phyloP scores from a whole-genome alignment of 2,797 vertebrate genomes.

The Cheirogaleus major region DNA sequence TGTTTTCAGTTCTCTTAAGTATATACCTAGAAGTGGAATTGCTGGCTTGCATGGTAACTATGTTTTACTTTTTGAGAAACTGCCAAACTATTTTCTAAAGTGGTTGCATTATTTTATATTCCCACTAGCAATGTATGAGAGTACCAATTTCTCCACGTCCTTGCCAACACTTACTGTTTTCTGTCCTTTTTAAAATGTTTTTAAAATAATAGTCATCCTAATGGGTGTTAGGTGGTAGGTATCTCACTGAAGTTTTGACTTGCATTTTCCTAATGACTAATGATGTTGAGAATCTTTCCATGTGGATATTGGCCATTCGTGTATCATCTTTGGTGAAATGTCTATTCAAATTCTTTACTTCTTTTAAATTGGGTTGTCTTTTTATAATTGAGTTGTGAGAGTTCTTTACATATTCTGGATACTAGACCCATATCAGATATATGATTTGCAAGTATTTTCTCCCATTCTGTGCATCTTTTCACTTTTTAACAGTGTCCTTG shows the following conservation, averaged over 20 bases:
- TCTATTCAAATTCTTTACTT: neutral
- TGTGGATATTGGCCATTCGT: neutral
- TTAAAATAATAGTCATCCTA: neutral
- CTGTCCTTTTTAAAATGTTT: neutral
- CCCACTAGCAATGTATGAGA: neutral
- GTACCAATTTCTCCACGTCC: neutral
- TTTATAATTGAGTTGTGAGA: neutral
- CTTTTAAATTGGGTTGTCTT: neutral
- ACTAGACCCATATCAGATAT: neutral
- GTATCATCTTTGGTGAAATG: neutral
- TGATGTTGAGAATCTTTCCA: neutral
- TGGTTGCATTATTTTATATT: neutral
- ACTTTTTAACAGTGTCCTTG: neutral
- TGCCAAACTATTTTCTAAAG: neutral
- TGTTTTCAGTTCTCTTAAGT: neutral
- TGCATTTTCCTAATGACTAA: neutral
- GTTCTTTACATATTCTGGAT: neutral
- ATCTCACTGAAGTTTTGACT: neutral
- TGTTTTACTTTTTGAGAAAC: neutral
- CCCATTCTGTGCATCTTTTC: neutral
- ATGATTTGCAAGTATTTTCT: slow-evolving; percentile 29
- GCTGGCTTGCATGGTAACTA: neutral
- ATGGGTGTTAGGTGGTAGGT: neutral
- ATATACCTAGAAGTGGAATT: neutral
- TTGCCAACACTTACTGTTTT: neutral